phyloP scores from a whole-genome alignment of 2,888 invertebrate genomes.

The Cephus pulcher region DNA sequence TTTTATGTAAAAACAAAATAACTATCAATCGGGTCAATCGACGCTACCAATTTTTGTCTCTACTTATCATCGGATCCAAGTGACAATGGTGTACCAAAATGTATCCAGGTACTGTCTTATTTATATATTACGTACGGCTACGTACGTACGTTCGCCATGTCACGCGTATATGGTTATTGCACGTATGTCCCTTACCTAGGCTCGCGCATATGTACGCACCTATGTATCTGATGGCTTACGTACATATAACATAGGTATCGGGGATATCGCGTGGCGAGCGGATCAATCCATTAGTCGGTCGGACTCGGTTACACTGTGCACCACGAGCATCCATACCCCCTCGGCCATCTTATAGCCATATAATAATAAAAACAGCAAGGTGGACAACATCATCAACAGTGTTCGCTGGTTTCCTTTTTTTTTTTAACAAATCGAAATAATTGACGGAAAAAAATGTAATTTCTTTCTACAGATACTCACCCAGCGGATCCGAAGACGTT shows the following conservation, averaged over 20 bases:
- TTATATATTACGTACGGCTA: not conserved
- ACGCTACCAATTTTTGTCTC: not conserved
- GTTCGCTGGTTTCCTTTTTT: not conserved
- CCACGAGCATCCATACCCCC: slow-evolving; percentile 34
- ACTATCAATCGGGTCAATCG: no score
- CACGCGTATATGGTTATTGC: slow-evolving; percentile 1
- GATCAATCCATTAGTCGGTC: slow-evolving; percentile 57
- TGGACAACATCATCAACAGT: slow-evolving; percentile 1
- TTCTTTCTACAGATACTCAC: not conserved
- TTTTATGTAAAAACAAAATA: no score
- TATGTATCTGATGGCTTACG: slow-evolving; percentile 23
- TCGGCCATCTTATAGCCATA: slow-evolving; percentile 25
- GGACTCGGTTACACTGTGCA: slow-evolving; percentile 48
- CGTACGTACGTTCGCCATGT: not conserved
- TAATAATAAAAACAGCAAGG: not conserved
- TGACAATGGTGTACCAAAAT: not conserved
- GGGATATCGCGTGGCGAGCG: slow-evolving; percentile 47
- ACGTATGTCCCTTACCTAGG: not conserved
- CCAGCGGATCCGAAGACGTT: not conserved
- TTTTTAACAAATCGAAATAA: not conserved
- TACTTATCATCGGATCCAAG: not conserved
- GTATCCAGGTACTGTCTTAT: not conserved
- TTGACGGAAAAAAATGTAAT: not conserved
- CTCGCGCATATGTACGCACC: not conserved
- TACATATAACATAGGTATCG: slow-evolving; percentile 46